Percentiles rank a stretch among this genome's conserved stretches.
These are phyloP conservation scores for Carabus problematicus DNA, from an alignment of 2,888 invertebrate genomes.

Conservation along the genomic window DNA sequence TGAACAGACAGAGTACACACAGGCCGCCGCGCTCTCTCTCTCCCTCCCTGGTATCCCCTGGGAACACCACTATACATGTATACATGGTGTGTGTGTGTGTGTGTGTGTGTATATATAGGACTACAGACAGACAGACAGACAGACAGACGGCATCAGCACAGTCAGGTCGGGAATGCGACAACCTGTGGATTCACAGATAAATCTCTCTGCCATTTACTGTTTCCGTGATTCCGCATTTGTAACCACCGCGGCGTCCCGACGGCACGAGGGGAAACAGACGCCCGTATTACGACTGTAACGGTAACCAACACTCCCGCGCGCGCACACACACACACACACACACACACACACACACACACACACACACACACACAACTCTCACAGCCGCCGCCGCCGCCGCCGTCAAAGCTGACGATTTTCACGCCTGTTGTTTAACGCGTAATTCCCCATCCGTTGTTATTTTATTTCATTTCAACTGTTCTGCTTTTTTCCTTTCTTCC, in stretches of 20 bases:
- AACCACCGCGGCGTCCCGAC: slow-evolving; percentile 36
- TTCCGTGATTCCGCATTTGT: slow-evolving; percentile 48
- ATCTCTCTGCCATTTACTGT: slow-evolving; percentile 51
- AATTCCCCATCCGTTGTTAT: slow-evolving; percentile 30
- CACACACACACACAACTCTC: slow-evolving; percentile 36
- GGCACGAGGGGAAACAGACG: slow-evolving; percentile 8
- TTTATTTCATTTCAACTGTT: slow-evolving; percentile 23
- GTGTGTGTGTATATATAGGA: too few species aligned
- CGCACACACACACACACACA: slow-evolving; percentile 42
- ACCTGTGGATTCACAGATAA: slow-evolving; percentile 60
- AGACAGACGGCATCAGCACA: slow-evolving; percentile 50
- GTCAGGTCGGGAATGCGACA: slow-evolving; percentile 53
- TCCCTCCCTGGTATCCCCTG: slow-evolving; percentile 51
- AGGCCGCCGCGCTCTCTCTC: too few species aligned
- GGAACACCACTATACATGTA: slow-evolving; percentile 45
- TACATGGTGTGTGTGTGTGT: too few species aligned
- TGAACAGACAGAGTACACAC: slow-evolving; percentile 55
- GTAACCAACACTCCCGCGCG: slow-evolving; percentile 42
- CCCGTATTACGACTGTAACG: too few species aligned
- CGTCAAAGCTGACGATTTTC: slow-evolving; percentile 41
- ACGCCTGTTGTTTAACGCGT: slow-evolving; percentile 38
- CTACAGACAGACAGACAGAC: slow-evolving; percentile 9
- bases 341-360: too few species aligned
- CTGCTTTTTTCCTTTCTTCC: too few species aligned
- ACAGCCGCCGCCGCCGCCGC: slow-evolving; percentile 44